phyloP scores from a whole-genome alignment of 2,888 invertebrate genomes.

The Amphimallon solstitiale region DNA sequence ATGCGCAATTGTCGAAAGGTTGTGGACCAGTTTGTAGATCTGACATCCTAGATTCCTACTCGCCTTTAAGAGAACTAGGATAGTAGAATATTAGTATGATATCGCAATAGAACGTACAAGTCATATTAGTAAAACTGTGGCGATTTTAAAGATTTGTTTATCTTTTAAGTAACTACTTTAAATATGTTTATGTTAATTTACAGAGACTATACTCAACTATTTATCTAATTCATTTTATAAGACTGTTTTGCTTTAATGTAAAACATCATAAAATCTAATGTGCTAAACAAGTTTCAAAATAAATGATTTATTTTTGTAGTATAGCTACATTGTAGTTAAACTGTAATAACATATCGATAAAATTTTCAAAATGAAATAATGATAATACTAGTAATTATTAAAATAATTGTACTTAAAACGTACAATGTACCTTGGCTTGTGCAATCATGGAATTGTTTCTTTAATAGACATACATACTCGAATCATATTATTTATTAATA shows the following conservation, averaged over 20 bases:
- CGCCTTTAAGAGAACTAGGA: slow-evolving; percentile 1
- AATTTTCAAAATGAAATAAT: neutral
- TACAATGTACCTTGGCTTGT: slow-evolving; percentile 17
- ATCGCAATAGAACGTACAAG: no score
- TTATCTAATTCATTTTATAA: no score
- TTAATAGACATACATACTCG: neutral
- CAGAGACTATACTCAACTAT: no score
- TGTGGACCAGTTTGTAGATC: slow-evolving; percentile 28
- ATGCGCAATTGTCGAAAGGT: slow-evolving; percentile 17
- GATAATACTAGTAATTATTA: neutral
- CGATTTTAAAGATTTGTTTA: no score
- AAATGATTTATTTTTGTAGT: neutral
- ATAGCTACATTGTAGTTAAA: neutral
- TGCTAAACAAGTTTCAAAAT: neutral
- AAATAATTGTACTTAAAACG: neutral
- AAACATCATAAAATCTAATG: no score
- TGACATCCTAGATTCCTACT: neutral
- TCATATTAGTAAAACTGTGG: no score
- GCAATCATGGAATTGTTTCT: slow-evolving; percentile 8
- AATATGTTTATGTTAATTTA: no score
- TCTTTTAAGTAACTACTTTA: no score
- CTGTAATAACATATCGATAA: slow-evolving; percentile 14
- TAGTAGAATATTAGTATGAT: no score
- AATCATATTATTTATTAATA: no score
- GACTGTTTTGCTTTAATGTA: no score